These are phyloP conservation scores for Sogatella furcifera DNA, from an alignment of 1,140 invertebrate genomes.

Conservation along the genomic window DNA sequence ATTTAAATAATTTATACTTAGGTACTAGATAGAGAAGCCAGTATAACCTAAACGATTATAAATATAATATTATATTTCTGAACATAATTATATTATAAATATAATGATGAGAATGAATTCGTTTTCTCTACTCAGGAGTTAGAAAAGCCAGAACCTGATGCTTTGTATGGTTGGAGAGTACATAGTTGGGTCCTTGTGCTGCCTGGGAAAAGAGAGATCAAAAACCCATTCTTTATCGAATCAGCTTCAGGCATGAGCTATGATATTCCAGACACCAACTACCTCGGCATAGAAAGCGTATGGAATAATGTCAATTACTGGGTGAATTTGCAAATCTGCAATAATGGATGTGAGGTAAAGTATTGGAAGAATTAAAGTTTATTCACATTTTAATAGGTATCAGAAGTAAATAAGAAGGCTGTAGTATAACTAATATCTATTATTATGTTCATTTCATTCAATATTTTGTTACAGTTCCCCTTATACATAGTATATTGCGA, in stretches of 20 bases:
- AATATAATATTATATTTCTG: no score
- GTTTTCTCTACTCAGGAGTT: constrained; percentile 40
- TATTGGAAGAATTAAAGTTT: neutral
- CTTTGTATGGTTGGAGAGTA: constrained; percentile 57
- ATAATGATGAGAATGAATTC: no score
- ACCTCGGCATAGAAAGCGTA: constrained; percentile 67
- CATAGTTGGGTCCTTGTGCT: constrained; percentile 75
- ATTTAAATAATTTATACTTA: no score
- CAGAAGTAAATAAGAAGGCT: no score
- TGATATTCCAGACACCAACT: constrained; percentile 45
- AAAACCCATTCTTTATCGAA: constrained; percentile 68
- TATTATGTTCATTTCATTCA: no score
- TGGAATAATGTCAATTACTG: constrained; percentile 87
- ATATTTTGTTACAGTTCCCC: no score
- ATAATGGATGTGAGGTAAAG: constrained; percentile 19
- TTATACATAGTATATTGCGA: no score
- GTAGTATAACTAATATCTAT: no score
- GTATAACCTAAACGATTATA: no score
- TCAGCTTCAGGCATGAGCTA: constrained; percentile 58
- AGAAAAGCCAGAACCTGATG: constrained; percentile 57
- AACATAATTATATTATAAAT: no score
- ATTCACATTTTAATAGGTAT: no score
- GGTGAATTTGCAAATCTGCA: constrained; percentile 51
- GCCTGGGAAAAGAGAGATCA: constrained; percentile 39
- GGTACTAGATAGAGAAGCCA: no score